Conservation (phyloP, 2,797 vertebrate genomes). For the Pterois miles region DNA sequence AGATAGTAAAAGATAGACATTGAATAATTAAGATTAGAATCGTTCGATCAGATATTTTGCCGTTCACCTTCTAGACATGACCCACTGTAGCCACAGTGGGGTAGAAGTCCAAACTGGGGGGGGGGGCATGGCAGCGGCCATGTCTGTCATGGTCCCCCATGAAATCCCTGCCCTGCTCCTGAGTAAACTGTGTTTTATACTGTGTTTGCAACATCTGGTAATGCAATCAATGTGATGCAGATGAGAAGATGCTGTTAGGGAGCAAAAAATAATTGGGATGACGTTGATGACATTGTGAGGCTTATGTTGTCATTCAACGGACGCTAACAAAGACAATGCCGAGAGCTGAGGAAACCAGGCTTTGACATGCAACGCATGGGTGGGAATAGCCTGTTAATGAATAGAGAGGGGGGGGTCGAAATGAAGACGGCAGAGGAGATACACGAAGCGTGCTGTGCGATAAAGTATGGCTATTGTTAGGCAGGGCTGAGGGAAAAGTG, state of each 20-base stretch:
- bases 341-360: conserved; percentile 61
- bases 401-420: conserved; percentile 56
- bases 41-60: too few species aligned
- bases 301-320: conserved; percentile 70
- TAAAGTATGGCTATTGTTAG: conserved; percentile 85
- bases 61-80: too few species aligned
- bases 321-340: conserved; percentile 67
- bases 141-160: background rate
- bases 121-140: too few species aligned
- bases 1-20: too few species aligned
- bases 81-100: background rate
- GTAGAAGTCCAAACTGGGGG: background rate
- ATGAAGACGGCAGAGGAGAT: conserved; percentile 67
- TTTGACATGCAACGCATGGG: conserved; percentile 65
- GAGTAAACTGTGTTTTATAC: too few species aligned
- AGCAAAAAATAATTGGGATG: conserved; percentile 62
- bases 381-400: conserved; percentile 82
- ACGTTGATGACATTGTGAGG: conserved; percentile 65
- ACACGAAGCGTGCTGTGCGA: conserved; percentile 70
- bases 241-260: conserved; percentile 56
- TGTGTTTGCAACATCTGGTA: conserved; percentile 19
- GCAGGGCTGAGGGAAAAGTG: conserved; percentile 73
- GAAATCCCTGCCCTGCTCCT: background rate
- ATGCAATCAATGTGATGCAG: conserved; percentile 39
- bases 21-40: too few species aligned